phyloP scores from a whole-genome alignment of 1,140 invertebrate genomes.

The Trichoplusia ni region DNA sequence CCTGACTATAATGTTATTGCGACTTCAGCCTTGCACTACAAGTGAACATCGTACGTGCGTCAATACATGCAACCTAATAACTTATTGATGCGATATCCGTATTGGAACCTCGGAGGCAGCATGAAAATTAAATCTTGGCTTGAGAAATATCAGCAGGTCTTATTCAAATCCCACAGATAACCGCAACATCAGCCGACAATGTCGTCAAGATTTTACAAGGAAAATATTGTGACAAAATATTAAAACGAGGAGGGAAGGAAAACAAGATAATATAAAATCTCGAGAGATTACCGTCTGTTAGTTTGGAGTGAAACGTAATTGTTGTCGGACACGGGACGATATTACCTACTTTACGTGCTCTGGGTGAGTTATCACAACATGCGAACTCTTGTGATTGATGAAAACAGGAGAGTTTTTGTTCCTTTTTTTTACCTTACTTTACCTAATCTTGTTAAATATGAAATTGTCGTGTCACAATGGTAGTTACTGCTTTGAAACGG shows the following conservation, averaged over 20 bases:
- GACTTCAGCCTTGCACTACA: too few species aligned
- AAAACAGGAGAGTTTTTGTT: too few species aligned
- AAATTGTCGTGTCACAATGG: too few species aligned
- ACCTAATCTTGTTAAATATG: too few species aligned
- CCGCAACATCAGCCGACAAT: slow-evolving; percentile 5
- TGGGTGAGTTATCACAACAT: not conserved
- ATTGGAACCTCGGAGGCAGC: slow-evolving; percentile 16
- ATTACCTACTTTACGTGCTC: not conserved
- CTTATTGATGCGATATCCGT: too few species aligned
- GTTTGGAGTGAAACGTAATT: slow-evolving; percentile 36
- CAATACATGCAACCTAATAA: too few species aligned
- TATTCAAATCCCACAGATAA: slow-evolving; percentile 35
- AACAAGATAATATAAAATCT: slow-evolving; percentile 27
- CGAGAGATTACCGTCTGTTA: slow-evolving; percentile 42
- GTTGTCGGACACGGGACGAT: not conserved
- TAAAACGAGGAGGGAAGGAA: slow-evolving; percentile 19
- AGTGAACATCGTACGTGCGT: too few species aligned
- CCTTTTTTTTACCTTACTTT: too few species aligned
- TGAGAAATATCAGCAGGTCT: slow-evolving; percentile 27
- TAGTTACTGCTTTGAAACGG: too few species aligned
- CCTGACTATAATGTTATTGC: too few species aligned
- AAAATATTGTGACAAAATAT: slow-evolving; percentile 33
- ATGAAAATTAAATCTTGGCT: slow-evolving; percentile 28
- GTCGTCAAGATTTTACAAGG: slow-evolving; percentile 19
- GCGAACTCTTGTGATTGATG: too few species aligned